Conservation (phyloP, 2,888 invertebrate species). For the Brenthis hecate region DNA sequence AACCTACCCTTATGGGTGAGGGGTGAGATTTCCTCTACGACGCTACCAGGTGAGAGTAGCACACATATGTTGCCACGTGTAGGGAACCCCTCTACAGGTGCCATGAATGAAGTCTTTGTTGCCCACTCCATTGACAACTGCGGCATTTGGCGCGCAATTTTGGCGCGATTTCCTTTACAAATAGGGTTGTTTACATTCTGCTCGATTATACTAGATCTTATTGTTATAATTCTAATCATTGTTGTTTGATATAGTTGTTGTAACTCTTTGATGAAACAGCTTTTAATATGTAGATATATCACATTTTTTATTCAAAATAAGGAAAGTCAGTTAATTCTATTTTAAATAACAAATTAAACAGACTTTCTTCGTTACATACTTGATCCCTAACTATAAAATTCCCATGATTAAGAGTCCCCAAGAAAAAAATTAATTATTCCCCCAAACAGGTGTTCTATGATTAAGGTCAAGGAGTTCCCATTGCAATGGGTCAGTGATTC, state of each 20-base stretch:
- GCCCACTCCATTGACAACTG: constrained; percentile 69
- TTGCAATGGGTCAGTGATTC: constrained; percentile 66
- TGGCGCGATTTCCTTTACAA: constrained; percentile 55
- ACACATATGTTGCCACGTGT: constrained; percentile 74
- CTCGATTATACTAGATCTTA: constrained; percentile 2
- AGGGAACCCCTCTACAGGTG: constrained; percentile 79
- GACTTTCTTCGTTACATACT: constrained; percentile 13
- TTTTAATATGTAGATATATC: not conserved
- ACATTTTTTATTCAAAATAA: not conserved
- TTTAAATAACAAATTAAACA: constrained; percentile 38
- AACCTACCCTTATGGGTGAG: constrained; percentile 63
- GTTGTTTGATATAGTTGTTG: not conserved
- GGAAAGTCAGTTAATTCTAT: constrained; percentile 1
- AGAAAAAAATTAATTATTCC: constrained; percentile 53
- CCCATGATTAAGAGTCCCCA: constrained; percentile 76
- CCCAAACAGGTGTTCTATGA: constrained; percentile 71
- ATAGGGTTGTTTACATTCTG: constrained; percentile 56
- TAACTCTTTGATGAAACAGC: not conserved
- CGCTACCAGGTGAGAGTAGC: constrained; percentile 74
- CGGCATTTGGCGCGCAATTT: constrained; percentile 71
- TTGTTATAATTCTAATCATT: constrained; percentile 5
- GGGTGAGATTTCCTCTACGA: constrained; percentile 73
- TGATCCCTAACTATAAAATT: constrained; percentile 47
- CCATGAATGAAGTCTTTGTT: constrained; percentile 72
- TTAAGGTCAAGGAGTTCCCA: constrained; percentile 79